Evolutionary conservation across 2,113 vertebrate species (phyloP).

Genomic region (Planiliza haematocheilus): DNA sequence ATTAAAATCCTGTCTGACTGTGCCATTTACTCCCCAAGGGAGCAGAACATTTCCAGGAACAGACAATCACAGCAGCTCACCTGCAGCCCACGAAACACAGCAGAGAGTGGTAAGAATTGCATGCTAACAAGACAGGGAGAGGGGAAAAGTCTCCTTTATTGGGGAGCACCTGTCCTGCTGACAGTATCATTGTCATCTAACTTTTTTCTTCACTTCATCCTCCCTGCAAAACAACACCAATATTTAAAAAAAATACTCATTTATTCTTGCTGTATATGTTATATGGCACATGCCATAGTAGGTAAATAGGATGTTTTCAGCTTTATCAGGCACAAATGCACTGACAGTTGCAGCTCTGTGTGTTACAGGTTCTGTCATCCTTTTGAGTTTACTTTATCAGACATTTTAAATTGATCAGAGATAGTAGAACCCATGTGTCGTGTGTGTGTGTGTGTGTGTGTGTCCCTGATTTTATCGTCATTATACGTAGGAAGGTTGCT

Average conservation of each 20-base stretch:
- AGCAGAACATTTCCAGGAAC: slow-evolving; percentile 21
- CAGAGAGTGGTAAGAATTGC: slow-evolving; percentile 7
- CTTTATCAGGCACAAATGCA: background rate
- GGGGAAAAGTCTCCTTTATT: slow-evolving; percentile 11
- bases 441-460: slow-evolving; percentile 11
- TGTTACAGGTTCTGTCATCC: slow-evolving; percentile 17
- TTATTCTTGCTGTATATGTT: no score
- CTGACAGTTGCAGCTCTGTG: background rate
- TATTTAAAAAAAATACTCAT: background rate
- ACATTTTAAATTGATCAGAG: slow-evolving; percentile 10
- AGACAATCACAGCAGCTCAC: slow-evolving; percentile 36
- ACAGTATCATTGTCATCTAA: background rate
- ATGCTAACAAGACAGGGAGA: slow-evolving; percentile 5
- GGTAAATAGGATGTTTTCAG: background rate
- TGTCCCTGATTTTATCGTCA: slow-evolving; percentile 20
- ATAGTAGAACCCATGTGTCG: slow-evolving; percentile 12
- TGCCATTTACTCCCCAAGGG: slow-evolving; percentile 17
- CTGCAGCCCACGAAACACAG: slow-evolving; percentile 22
- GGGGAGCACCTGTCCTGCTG: slow-evolving; percentile 1
- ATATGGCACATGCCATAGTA: no score
- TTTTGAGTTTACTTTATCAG: slow-evolving; percentile 22
- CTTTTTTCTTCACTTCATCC: no score
- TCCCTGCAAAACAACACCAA: no score
- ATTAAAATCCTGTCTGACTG: slow-evolving; percentile 31
- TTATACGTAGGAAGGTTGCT: slow-evolving; percentile 8